phyloP scores from a whole-genome alignment of 2,113 vertebrate genomes.

The Okapia johnstoni region DNA sequence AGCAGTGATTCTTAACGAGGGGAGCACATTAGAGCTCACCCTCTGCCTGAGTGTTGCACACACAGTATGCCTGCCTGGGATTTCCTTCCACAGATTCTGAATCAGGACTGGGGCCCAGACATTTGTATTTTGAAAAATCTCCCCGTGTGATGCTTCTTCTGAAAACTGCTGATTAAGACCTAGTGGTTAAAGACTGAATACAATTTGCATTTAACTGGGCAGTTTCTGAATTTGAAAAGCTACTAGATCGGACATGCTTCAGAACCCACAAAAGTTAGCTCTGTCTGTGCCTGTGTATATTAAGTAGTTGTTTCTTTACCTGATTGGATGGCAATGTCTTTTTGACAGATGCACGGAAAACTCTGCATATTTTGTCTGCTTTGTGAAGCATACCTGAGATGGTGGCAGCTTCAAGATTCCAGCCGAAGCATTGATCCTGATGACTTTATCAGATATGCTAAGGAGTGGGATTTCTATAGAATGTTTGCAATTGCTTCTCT shows the following conservation, averaged over 20 bases:
- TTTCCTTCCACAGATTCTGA: neutral
- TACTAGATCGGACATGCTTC: neutral
- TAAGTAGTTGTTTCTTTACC: neutral
- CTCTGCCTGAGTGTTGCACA: neutral
- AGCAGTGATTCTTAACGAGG: neutral
- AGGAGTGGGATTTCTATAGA: conserved; percentile 97
- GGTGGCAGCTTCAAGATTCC: conserved; percentile 92
- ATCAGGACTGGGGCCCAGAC: neutral
- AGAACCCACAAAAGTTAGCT: neutral
- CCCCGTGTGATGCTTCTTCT: neutral
- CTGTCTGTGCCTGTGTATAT: neutral
- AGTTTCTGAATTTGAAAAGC: neutral
- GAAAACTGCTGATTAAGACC: neutral
- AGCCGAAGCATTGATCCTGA: conserved; percentile 88
- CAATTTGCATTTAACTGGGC: neutral
- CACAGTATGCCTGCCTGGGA: neutral
- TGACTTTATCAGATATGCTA: conserved; percentile 96
- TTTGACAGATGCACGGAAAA: conserved; percentile 93
- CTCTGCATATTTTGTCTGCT: conserved; percentile 94
- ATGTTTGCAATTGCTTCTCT: conserved; percentile 93
- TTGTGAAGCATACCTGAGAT: conserved; percentile 95
- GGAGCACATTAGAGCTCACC: neutral
- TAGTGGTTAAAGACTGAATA: neutral
- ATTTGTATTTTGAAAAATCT: neutral
- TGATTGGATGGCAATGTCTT: neutral